Evolutionary conservation across 1,140 invertebrate genomes (phyloP), one percentile per base, ranked within the genome.

Genomic region (Panulirus ornatus): DNA sequence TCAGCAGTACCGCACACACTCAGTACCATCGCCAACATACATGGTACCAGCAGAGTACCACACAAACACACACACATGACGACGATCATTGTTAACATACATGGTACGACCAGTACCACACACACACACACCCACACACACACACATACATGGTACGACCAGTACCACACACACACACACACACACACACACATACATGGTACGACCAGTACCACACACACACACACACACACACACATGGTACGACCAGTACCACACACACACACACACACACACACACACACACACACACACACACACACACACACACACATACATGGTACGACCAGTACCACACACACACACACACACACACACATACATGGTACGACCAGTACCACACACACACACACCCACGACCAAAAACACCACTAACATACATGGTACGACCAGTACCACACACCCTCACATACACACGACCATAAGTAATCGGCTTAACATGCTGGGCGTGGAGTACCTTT

Each of bases 111-210:
- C 36, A 78, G n/a, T 11, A 3, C 9, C 75, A 40, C 22, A 78
- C 75, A 78, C 36, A 78, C 42, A 22, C 73, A 76, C 22, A 76
- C 73, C 22, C 73, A 3, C 73, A 3, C 73, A 3, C 40, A 42
- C 40, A 76, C 63, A 11, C 70, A 5, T 0, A 73, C 30, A 2
- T 73, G 22, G 22, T 73, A 73, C 0, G 1, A 27, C 34, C 11
- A 73, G 34, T 73, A 73, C 0, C 1, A 22, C 8, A 22, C 38
- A 78, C 14, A 47, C 44, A 79, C 40, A 71, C 70, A 71, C 16
- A 71, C 70, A 71, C 70, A 71, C 70, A 71, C 70, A 71, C 70
- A 71, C n/a, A n/a, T n/a, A n/a, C n/a, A n/a, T n/a, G n/a, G n/a
- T n/a, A n/a, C n/a, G n/a, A n/a, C n/a, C n/a, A n/a, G n/a, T n/a